phyloP scores from a whole-genome alignment of 2,113 vertebrate species.

The Athene noctua region DNA sequence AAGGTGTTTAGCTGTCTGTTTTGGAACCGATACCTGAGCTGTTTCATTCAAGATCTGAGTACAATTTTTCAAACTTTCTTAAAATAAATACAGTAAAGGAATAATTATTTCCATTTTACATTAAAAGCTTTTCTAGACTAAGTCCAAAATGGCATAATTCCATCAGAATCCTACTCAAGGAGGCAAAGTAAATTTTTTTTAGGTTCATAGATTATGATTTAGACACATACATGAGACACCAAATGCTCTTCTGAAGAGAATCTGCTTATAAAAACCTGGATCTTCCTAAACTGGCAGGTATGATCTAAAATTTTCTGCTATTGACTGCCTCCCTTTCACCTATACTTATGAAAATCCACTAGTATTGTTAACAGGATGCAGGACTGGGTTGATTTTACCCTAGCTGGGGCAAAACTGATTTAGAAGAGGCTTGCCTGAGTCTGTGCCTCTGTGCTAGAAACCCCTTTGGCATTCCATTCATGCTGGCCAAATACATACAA shows the following conservation, averaged over 20 bases:
- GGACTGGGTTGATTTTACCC: background rate
- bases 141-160: background rate
- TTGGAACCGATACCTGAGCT: background rate
- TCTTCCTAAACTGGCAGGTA: background rate
- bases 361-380: background rate
- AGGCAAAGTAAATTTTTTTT: background rate
- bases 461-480: background rate
- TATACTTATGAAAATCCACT: background rate
- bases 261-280: background rate
- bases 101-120: background rate
- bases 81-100: background rate
- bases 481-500: background rate
- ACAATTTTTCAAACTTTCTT: background rate
- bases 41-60: background rate
- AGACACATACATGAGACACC: background rate
- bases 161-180: background rate
- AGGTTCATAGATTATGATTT: background rate
- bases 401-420: background rate
- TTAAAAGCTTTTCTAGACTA: background rate
- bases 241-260: background rate
- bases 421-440: background rate
- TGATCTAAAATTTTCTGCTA: background rate
- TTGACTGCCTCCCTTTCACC: background rate
- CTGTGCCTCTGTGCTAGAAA: background rate
- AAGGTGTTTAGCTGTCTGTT: background rate